Percentiles rank a stretch among this genome's conserved stretches.
Evolutionary conservation across 2,888 invertebrate species (phyloP).

Genomic region (Philaethria dido): DNA sequence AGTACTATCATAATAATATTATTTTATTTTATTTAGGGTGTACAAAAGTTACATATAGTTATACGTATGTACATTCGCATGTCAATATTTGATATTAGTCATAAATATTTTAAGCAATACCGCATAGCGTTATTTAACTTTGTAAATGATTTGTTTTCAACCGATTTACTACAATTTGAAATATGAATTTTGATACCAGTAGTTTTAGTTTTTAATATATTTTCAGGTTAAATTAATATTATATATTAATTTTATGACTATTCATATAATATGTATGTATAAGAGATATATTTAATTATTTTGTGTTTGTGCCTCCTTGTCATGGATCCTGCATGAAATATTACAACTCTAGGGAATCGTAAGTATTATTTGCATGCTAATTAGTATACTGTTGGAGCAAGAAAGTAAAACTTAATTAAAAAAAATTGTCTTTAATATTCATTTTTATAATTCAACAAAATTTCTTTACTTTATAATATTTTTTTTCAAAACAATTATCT

Average conservation of each 20-base stretch:
- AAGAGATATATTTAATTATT: slow-evolving; percentile 16
- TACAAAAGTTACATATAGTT: background rate
- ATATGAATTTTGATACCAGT: background rate
- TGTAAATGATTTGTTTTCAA: background rate
- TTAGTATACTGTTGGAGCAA: background rate
- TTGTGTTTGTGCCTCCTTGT: slow-evolving; percentile 72
- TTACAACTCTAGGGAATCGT: slow-evolving; percentile 78
- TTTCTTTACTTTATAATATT: no score
- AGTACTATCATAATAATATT: background rate
- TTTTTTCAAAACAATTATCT: no score
- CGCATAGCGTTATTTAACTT: background rate
- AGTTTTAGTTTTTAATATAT: background rate
- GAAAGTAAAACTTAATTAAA: slow-evolving; percentile 6
- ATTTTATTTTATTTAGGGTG: background rate
- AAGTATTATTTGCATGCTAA: slow-evolving; percentile 64
- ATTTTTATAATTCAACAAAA: no score
- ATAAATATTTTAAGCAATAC: background rate
- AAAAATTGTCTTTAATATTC: background rate
- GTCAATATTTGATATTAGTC: background rate
- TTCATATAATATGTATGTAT: slow-evolving; percentile 1
- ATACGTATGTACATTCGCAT: background rate
- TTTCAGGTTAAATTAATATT: background rate
- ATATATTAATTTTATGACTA: background rate
- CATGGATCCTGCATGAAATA: slow-evolving; percentile 80
- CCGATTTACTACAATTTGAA: background rate